Evolutionary conservation across 2,797 vertebrate species (phyloP), one percentile per base, ranked within the genome.

Genomic region (Scolopax rusticola): DNA sequence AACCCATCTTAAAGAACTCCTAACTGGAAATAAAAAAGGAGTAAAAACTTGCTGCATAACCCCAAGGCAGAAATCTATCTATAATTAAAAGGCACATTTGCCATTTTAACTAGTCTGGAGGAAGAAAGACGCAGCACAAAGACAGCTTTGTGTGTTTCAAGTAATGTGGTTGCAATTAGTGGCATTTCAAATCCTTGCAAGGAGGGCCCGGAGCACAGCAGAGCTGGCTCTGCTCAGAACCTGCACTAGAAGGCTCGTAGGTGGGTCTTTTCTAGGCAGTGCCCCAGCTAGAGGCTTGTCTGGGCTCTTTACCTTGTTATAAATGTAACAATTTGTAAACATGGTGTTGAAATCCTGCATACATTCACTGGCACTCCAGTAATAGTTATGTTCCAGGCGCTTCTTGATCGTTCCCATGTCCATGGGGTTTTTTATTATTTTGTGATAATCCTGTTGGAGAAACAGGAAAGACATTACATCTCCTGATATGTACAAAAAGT

Each of bases 311-410:
- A 99, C 99, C 99, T 99, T 99, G 98, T 99, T 99, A 70, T 99
- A 99, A 81, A 99, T 99, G 96, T 99, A 99, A 97, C 99, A 99
- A 90, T 99, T 99, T 94, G 99, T 99, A 98, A 99, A 99, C 99
- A 99, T 99, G 94, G 99, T 99, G 98, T 99, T 99, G 98, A 99
- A 99, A 97, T 99, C 99, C 83, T 99, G 98, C 99, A 99, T 98
- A 86, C 99, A 99, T 96, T 99, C 99, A 67, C 98, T 99, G 2
- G 99, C 99, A 43, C 99, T 99, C 98, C 98, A 99, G 47, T 99
- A 99, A 87, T 99, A 99, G 85, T 98, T 99, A 84, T 99, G 99
- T 93, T 99, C 99, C 43, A 99, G 98, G 36, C 99, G 98, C 96
- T 99, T 99, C 98, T 99, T 99, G 96, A 99, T 99, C 7, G 99